phyloP scores from a whole-genome alignment of 2,113 vertebrate species.

The Spermophilus dauricus region DNA sequence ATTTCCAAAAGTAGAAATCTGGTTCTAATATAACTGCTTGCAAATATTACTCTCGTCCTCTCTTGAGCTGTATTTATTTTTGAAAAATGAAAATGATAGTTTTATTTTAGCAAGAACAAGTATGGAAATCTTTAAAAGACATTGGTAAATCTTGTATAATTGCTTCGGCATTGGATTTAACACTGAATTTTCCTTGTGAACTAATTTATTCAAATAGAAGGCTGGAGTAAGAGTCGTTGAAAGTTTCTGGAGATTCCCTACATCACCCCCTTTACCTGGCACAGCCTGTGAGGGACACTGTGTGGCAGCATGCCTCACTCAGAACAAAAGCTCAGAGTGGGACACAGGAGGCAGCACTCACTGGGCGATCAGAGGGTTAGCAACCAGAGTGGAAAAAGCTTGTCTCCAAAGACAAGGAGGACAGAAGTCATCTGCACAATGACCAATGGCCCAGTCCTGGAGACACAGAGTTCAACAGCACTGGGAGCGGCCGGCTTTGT shows the following conservation, averaged over 20 bases:
- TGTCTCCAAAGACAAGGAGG: background rate
- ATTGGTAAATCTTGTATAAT: slow-evolving; percentile 66
- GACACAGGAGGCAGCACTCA: background rate
- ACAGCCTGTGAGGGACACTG: background rate
- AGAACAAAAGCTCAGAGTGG: background rate
- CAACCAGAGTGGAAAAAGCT: background rate
- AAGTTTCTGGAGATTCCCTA: background rate
- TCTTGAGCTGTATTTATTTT: slow-evolving; percentile 75
- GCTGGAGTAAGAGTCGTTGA: background rate
- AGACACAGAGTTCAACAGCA: background rate
- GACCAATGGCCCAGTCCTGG: too few relatives aligned
- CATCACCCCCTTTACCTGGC: background rate
- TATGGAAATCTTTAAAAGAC: slow-evolving; percentile 76
- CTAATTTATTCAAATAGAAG: slow-evolving; percentile 34
- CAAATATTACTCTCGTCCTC: slow-evolving; percentile 65
- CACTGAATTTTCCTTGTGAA: slow-evolving; percentile 65
- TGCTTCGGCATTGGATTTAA: slow-evolving; percentile 70
- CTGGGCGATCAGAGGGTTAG: background rate
- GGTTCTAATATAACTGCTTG: slow-evolving; percentile 76
- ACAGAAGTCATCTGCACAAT: background rate
- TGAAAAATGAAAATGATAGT: slow-evolving; percentile 70
- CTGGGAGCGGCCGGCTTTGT: background rate
- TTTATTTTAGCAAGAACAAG: slow-evolving; percentile 74
- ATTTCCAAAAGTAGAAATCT: slow-evolving; percentile 81
- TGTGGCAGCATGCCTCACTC: background rate